Evolutionary conservation across 2,888 invertebrate genomes (phyloP).

Genomic region (Phragmatobia fuliginosa): DNA sequence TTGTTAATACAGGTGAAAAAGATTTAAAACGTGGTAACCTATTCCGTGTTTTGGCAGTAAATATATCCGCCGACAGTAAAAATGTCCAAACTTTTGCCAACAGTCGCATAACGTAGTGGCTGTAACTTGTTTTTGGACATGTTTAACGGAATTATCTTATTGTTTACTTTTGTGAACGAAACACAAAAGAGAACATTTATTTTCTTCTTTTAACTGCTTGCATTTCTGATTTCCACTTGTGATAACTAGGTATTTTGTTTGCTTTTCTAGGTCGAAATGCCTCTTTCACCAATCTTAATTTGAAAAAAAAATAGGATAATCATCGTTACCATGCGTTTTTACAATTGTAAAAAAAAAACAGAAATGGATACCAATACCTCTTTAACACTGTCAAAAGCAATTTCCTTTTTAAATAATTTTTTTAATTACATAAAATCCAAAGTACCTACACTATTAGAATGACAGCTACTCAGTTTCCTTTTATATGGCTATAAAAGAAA

Average conservation of each 20-base stretch:
- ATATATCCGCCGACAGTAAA: slow-evolving; percentile 68
- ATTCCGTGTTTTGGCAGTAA: slow-evolving; percentile 58
- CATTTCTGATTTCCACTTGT: slow-evolving; percentile 36
- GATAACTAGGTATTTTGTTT: slow-evolving; percentile 37
- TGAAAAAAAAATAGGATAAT: no score
- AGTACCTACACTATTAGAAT: background rate
- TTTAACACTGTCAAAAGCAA: background rate
- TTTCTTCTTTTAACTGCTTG: slow-evolving; percentile 43
- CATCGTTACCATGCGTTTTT: no score
- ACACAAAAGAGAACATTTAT: slow-evolving; percentile 49
- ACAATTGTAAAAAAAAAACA: background rate
- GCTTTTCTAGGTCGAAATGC: slow-evolving; percentile 2
- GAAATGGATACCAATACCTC: background rate
- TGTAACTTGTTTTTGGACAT: slow-evolving; percentile 64
- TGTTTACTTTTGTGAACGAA: slow-evolving; percentile 57
- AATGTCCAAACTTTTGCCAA: slow-evolving; percentile 72
- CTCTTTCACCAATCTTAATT: background rate
- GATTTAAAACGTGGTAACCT: slow-evolving; percentile 51
- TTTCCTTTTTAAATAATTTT: background rate
- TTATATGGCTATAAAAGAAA: background rate
- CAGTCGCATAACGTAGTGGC: slow-evolving; percentile 63
- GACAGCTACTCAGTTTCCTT: background rate
- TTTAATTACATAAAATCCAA: background rate
- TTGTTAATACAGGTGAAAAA: slow-evolving; percentile 68
- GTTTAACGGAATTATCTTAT: slow-evolving; percentile 61